Evolutionary conservation across 2,888 invertebrate species (phyloP), one percentile per base, ranked within the genome.

Genomic region (Agapetus fuscipes): DNA sequence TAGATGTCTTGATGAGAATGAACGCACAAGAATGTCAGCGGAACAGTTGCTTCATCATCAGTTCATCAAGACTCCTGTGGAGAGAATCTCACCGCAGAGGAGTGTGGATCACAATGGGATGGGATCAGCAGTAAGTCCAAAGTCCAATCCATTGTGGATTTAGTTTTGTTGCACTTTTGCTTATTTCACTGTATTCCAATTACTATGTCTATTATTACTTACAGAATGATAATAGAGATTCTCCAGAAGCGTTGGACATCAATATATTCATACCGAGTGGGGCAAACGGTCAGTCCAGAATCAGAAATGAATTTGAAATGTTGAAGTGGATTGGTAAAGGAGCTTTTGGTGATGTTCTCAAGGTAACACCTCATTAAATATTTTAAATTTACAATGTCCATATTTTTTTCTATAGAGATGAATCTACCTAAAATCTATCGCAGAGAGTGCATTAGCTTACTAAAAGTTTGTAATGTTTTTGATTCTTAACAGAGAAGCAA

Each of bases 301-400:
- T 93, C 3, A 73, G 78, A 48, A 82, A 74, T 2, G 89, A 90
- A 60, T 90, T 90, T 54, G 81, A 86, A 59, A 70, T 87, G 26
- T 66, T 94, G 1, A 78, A 81, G 48, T 83, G 79, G 68, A 65
- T 96, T 1, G 97, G 97, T 0, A 85, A 83, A 61, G 97, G 97
- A 2, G 96, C 93, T 0, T 98, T 90, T 60, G 98, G 97, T 0
- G 87, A 93, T 64, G 97, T 98, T 1, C 66, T 94, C 5, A 95
- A 96, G 75, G 91, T 87, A 59, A n/a, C n/a, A n/a, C n/a, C n/a
- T n/a, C n/a, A 24, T 24, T 7, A 24, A 24, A 24, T 24, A 9
- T 24, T 24, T 24, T n/a, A 24, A 9, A 24, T 24, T n/a, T n/a
- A n/a, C n/a, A n/a, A n/a, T n/a, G n/a, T n/a, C n/a, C n/a, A n/a